Evolutionary conservation across 1,140 invertebrate species (phyloP), one percentile per base, ranked within the genome.

Genomic region (Drosophila eugracilis): DNA sequence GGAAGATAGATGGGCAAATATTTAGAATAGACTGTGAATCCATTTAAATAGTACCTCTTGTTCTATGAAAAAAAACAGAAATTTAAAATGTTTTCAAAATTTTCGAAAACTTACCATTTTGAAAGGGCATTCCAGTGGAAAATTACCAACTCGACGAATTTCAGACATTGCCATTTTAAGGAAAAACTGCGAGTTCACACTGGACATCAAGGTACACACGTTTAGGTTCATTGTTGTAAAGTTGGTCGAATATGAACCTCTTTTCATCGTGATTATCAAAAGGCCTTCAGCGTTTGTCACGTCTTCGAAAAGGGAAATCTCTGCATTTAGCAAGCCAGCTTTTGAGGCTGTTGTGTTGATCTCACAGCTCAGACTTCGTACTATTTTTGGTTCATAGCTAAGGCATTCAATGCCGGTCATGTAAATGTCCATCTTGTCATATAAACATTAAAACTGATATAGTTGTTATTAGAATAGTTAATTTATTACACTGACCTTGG

Each of bases 41-140:
- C 54, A n/a, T 66, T 24, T 1, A 75, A 10, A 37, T 22, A 55
- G 17, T 60, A 70, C 6, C 17, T 30, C 15, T 54, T 45, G 10
- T 54, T 54, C 52, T 54, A 4, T n/a, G n/a, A 7, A 44, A 28
- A 10, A 19, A 9, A 7, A 15, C 1, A 12, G 6, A 34, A 14
- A n/a, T 5, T 34, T 12, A n/a, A 34, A 34, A 14, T 12, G 32
- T 5, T 34, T 0, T 4, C 26, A 4, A 1, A 34, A 3, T n/a
- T 4, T 34, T 14, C 2, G 4, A 3, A 14, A 34, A 15, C 26
- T 19, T n/a, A 75, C 72, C 47, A 19, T 75, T 39, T 57, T 63
- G 1, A 75, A 47, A 5, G 71, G 71, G 30, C 69, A 75, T 5
- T 59, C 12, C 7, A 73, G 3, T 3, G 69, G 69, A 39, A 67